phyloP scores from a whole-genome alignment of 2,888 invertebrate genomes.

The Melanotus villosus region DNA sequence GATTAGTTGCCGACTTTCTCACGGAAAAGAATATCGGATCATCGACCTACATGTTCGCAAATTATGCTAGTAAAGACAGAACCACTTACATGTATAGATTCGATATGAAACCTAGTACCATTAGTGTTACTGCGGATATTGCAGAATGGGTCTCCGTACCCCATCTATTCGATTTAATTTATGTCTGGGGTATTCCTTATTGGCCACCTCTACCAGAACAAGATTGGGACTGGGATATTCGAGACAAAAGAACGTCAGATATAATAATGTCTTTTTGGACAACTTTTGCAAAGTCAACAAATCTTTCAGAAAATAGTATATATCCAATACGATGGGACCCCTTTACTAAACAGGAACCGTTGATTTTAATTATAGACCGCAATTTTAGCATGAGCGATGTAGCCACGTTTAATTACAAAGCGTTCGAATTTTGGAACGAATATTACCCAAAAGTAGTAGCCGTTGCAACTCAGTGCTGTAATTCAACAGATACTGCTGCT shows the following conservation, averaged over 20 bases:
- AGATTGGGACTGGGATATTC: conserved; percentile 86
- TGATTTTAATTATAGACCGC: conserved; percentile 81
- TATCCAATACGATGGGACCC: conserved; percentile 82
- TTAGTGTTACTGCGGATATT: conserved; percentile 75
- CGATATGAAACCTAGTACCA: conserved; percentile 80
- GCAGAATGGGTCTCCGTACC: conserved; percentile 87
- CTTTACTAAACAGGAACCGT: conserved; percentile 77
- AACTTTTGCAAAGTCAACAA: conserved; percentile 82
- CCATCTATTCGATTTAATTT: conserved; percentile 86
- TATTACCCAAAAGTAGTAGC: conserved; percentile 84
- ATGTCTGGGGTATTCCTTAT: conserved; percentile 86
- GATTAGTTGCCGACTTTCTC: conserved; percentile 79
- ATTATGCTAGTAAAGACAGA: conserved; percentile 74
- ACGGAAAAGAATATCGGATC: conserved; percentile 80
- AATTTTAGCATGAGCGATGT: conserved; percentile 84
- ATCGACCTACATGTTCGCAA: conserved; percentile 79
- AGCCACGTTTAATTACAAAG: conserved; percentile 79
- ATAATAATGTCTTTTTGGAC: conserved; percentile 86
- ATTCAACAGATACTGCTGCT: conserved; percentile 65
- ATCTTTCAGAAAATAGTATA: conserved; percentile 79
- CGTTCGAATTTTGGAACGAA: conserved; percentile 87
- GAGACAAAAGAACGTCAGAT: conserved; percentile 85
- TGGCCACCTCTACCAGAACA: conserved; percentile 74
- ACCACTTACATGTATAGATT: conserved; percentile 82
- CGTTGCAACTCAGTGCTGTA: conserved; percentile 83